A percentile compares a stretch with the other conserved stretches of the same genome.
Conservation (phyloP, 2,888 invertebrate species). For the Plebejus melissa region DNA sequence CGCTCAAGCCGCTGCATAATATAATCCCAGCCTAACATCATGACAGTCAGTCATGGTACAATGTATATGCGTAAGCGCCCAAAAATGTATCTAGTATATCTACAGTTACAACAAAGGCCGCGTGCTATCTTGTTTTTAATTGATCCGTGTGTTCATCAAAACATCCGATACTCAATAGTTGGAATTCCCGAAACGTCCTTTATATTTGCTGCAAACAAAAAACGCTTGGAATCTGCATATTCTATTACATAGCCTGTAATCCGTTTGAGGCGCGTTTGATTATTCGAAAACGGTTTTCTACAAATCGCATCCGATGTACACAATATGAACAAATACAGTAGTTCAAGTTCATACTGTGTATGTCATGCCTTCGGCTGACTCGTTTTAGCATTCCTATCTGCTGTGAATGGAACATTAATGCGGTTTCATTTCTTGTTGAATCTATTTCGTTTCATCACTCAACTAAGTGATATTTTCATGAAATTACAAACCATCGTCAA, state of each 20-base stretch:
- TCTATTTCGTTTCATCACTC: no score
- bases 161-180: background rate
- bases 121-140: no score
- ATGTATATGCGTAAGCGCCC: no score
- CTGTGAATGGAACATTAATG: background rate
- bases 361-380: no score
- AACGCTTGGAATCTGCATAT: slow-evolving; percentile 22
- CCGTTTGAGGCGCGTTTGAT: slow-evolving; percentile 30
- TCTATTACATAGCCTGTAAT: slow-evolving; percentile 41
- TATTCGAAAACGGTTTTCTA: slow-evolving; percentile 32
- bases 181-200: background rate
- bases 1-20: no score
- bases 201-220: background rate
- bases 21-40: no score
- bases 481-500: background rate
- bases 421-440: no score
- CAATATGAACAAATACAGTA: background rate
- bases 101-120: no score
- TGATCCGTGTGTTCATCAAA: background rate
- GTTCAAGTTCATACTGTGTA: background rate
- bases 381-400: no score
- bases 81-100: no score
- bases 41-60: no score
- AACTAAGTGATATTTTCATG: background rate
- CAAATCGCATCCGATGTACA: slow-evolving; percentile 29